Percentiles rank a stretch among this genome's conserved stretches.
These are phyloP conservation scores for Cryptus armator DNA, from an alignment of 2,888 invertebrate species.

Conservation along the genomic window DNA sequence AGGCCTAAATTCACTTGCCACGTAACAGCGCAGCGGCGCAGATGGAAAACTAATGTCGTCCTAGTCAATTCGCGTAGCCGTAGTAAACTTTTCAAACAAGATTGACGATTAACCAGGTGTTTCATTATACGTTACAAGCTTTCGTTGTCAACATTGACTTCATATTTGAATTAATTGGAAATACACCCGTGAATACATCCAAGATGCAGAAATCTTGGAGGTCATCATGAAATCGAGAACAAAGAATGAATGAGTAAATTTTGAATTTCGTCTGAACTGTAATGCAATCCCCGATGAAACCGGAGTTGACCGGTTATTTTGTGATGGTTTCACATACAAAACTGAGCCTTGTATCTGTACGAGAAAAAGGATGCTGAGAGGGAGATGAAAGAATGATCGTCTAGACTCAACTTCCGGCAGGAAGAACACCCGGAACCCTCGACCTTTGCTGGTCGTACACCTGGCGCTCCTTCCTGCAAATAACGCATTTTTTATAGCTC, in stretches of 20 bases:
- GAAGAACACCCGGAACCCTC: conserved; percentile 65
- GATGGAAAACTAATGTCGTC: not conserved
- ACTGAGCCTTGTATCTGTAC: conserved; percentile 23
- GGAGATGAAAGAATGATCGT: conserved; percentile 73
- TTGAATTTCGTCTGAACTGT: conserved; percentile 1
- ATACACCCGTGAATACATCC: not conserved
- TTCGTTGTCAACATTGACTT: not conserved
- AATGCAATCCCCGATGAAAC: not conserved
- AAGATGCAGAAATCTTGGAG: not conserved
- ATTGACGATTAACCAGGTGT: not conserved
- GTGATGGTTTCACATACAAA: conserved; percentile 56
- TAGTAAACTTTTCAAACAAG: not conserved
- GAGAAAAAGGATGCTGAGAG: conserved; percentile 13
- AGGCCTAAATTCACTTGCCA: conserved; percentile 1
- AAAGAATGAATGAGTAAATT: not conserved
- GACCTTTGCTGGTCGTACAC: conserved; percentile 68
- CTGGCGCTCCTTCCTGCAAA: conserved; percentile 69
- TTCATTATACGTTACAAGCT: not conserved
- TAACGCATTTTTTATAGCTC: conserved; percentile 29
- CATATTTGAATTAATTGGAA: not conserved
- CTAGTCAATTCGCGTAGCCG: not conserved
- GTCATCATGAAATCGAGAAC: not conserved
- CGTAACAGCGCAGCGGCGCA: not conserved
- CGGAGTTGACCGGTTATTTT: not conserved
- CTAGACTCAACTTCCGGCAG: conserved; percentile 82